Evolutionary conservation across 2,113 vertebrate genomes (phyloP), one percentile per base, ranked within the genome.

Genomic region (Corythaixoides concolor): DNA sequence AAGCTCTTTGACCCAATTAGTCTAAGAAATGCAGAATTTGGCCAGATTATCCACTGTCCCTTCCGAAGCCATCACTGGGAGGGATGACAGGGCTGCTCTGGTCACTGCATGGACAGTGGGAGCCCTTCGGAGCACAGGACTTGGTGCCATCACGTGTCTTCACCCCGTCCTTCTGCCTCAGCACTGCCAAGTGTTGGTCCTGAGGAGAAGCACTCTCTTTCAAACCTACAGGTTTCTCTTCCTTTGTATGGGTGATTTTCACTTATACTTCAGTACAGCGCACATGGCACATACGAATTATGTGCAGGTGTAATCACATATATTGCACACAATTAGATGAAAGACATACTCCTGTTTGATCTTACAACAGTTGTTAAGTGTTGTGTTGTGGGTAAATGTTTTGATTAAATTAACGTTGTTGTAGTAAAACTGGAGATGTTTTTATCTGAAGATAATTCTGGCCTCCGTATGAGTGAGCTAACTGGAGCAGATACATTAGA

Each of bases 111-210:
- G 32, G 52, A 23, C 35, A 24, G 20, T 39, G 19, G 45, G 56
- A 76, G 27, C 19, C 33, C 47, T 67, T 16, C 0, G 21, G 56
- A 32, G 12, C 41, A 3, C 12, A 13, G 3, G 21, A 14, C 49
- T 21, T 2, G 0, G 45, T 21, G 27, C 50, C 8, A 1, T 33
- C 33, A n/a, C 11, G 6, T 14, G 3, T 24, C n/a, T 45, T 45
- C 53, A 17, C 53, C 20, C 6, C 2, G 3, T 47, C 27, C 50
- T 72, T 7, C 52, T 37, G 35, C 15, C 43, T 50, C 60, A 9
- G 43, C 52, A 3, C 35, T 23, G 68, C 43, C 45, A 9, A 27
- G 22, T 3, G 12, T 6, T 41, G 15, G 20, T 56, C 28, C 76
- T 56, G 15, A 14, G 35, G 30, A 35, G 43, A 50, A 66, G 20